Conservation (phyloP, 1,140 invertebrate genomes). For the Magallana gigas region DNA sequence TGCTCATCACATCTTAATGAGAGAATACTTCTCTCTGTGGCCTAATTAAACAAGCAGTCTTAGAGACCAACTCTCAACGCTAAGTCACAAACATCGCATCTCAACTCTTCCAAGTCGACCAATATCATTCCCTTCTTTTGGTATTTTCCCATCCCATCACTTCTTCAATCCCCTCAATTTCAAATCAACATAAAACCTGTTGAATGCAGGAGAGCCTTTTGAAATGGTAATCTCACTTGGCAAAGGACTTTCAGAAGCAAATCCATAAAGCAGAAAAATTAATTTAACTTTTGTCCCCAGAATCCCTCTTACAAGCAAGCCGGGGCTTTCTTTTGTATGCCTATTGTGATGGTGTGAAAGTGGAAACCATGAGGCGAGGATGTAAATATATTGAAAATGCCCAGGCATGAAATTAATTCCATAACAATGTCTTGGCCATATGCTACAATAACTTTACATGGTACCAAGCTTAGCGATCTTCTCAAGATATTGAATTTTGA, state of each 20-base stretch:
- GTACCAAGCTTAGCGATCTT: background rate
- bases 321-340: background rate
- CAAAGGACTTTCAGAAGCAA: constrained; percentile 33
- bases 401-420: constrained; percentile 39
- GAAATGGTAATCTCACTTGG: constrained; percentile 7
- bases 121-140: background rate
- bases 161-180: too few relatives aligned
- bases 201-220: constrained; percentile 2
- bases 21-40: constrained; percentile 6
- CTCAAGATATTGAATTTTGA: background rate
- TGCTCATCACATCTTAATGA: constrained; percentile 13
- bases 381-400: constrained; percentile 39
- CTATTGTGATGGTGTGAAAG: constrained; percentile 32
- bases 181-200: constrained; percentile 15
- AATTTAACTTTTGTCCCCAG: constrained; percentile 1
- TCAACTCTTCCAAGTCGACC: background rate
- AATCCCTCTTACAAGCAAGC: constrained; percentile 23
- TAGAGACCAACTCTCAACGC: background rate
- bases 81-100: background rate
- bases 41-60: background rate
- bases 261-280: constrained; percentile 6
- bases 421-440: constrained; percentile 1
- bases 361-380: constrained; percentile 10
- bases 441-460: constrained; percentile 30
- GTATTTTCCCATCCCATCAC: background rate